Evolutionary conservation across 2,113 vertebrate species (phyloP).

Genomic region (Sturnira hondurensis): DNA sequence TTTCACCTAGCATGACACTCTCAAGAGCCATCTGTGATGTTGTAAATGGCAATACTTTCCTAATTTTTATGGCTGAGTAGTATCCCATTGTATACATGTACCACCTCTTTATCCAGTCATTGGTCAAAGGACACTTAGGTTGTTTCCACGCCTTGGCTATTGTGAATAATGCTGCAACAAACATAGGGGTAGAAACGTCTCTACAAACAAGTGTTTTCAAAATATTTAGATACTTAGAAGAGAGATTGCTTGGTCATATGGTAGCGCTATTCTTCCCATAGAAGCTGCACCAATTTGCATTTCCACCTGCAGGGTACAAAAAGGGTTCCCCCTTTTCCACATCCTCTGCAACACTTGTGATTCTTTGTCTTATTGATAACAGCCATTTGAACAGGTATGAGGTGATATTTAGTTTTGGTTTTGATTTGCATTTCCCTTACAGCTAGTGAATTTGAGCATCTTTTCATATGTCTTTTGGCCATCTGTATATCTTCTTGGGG

Average conservation of each 20-base stretch:
- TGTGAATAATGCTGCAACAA: neutral
- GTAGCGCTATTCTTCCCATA: neutral
- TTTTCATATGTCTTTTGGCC: neutral
- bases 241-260: neutral
- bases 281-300: neutral
- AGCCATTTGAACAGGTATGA: neutral
- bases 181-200: neutral
- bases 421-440: neutral
- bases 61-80: neutral
- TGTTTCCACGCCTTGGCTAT: neutral
- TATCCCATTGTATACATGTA: neutral
- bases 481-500: neutral
- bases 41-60: neutral
- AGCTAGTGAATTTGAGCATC: neutral
- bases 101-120: neutral
- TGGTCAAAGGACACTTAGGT: neutral
- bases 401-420: neutral
- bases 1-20: neutral
- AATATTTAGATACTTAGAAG: neutral
- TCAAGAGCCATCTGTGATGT: neutral
- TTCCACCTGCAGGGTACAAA: neutral
- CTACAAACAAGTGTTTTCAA: neutral
- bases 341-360: neutral
- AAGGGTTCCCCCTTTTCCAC: neutral
- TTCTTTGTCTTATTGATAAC: neutral